These are phyloP conservation scores for Actias luna DNA, from an alignment of 2,888 invertebrate species.

Conservation along the genomic window DNA sequence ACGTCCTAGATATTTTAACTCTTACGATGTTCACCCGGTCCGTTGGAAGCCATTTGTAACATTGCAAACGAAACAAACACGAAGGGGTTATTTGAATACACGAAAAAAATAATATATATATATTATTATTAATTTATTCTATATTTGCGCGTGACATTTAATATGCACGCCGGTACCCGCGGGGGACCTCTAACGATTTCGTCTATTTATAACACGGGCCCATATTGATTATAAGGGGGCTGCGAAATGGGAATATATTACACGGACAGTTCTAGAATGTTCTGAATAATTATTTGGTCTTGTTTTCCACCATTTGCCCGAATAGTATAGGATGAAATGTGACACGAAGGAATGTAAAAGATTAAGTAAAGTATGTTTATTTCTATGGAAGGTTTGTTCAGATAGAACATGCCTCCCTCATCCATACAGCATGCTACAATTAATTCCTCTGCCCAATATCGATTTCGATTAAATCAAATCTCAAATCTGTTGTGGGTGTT, in stretches of 20 bases:
- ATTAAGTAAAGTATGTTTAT: no score
- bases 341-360: no score
- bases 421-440: no score
- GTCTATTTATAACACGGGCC: neutral
- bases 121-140: conserved; percentile 67
- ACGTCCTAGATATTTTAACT: neutral
- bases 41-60: conserved; percentile 9
- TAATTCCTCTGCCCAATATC: no score
- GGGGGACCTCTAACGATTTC: conserved; percentile 4
- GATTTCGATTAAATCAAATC: no score
- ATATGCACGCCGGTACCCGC: conserved; percentile 52
- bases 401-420: no score
- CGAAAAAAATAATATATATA: conserved; percentile 58
- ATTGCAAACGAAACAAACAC: conserved; percentile 30
- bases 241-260: neutral
- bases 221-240: conserved; percentile 2
- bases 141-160: conserved; percentile 69
- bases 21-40: neutral
- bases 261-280: neutral
- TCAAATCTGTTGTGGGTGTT: no score
- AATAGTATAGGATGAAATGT: no score
- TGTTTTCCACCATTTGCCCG: neutral
- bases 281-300: no score
- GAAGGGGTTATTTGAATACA: conserved; percentile 48
- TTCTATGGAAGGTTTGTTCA: no score